Percentiles rank a stretch among this genome's conserved stretches.
These are phyloP conservation scores for Scaptomyza graminum DNA, from an alignment of 1,140 invertebrate species.

Conservation along the genomic window DNA sequence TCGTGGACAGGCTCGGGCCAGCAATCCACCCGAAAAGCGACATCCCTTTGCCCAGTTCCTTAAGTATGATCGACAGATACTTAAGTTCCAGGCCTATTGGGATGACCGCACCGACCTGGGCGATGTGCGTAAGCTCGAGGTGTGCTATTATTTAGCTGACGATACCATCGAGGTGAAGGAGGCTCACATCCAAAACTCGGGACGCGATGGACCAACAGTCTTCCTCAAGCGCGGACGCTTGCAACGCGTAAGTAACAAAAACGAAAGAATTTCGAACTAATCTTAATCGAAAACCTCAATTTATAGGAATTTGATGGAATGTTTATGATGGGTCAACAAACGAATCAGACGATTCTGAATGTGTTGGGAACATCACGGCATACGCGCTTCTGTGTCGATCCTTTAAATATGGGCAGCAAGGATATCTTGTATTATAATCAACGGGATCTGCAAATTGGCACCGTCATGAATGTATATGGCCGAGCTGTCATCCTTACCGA, in stretches of 20 bases:
- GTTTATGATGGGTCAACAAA: conserved; percentile 86
- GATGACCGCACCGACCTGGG: conserved; percentile 92
- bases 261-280: background rate
- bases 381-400: conserved; percentile 86
- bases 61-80: conserved; percentile 90
- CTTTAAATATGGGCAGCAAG: conserved; percentile 85
- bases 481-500: conserved; percentile 89
- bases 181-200: conserved; percentile 88
- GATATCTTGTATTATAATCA: conserved; percentile 86
- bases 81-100: conserved; percentile 95
- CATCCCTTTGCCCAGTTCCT: conserved; percentile 89
- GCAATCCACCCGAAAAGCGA: conserved; percentile 32
- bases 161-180: conserved; percentile 95
- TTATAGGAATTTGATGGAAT: conserved; percentile 82
- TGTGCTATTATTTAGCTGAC: conserved; percentile 93
- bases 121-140: conserved; percentile 88
- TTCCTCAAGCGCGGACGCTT: conserved; percentile 90
- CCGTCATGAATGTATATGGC: conserved; percentile 91
- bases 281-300: too few relatives aligned
- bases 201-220: conserved; percentile 88
- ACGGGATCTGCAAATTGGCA: conserved; percentile 90
- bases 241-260: conserved; percentile 86
- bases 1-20: conserved; percentile 32
- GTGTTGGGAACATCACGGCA: conserved; percentile 87
- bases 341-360: conserved; percentile 88